Evolutionary conservation across 2,113 vertebrate species (phyloP).

Genomic region (Megalops atlanticus): DNA sequence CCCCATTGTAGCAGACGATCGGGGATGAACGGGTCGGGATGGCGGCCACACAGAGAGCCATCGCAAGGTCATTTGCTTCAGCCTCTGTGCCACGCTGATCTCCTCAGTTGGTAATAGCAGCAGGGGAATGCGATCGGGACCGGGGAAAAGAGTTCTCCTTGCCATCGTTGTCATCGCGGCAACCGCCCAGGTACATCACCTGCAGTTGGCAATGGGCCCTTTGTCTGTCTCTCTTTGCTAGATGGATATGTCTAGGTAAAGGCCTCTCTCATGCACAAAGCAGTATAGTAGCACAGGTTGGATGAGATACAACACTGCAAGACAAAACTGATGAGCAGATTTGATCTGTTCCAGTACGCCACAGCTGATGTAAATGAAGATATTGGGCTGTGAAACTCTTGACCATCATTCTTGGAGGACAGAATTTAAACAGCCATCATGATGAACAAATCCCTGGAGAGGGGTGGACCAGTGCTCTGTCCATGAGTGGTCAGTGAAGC

Average conservation of each 20-base stretch:
- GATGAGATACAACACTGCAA: no score
- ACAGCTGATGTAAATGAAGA: no score
- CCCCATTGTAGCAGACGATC: constrained; percentile 44
- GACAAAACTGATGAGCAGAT: no score
- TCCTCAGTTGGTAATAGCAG: constrained; percentile 37
- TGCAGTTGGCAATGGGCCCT: constrained; percentile 32
- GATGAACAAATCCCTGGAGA: no score
- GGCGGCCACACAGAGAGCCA: constrained; percentile 24
- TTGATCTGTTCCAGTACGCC: no score
- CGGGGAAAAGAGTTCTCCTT: constrained; percentile 32
- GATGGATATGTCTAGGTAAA: constrained; percentile 29
- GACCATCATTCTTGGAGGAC: no score
- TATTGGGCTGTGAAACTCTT: no score
- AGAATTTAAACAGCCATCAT: no score
- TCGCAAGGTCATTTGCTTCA: constrained; percentile 51
- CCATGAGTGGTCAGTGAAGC: no score
- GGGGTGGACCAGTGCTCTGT: no score
- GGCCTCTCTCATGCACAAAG: constrained; percentile 14
- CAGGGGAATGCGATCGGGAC: constrained; percentile 36
- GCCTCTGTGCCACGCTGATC: constrained; percentile 43
- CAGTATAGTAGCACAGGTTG: no score
- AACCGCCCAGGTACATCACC: constrained; percentile 6
- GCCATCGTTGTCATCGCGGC: background rate
- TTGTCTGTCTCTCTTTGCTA: constrained; percentile 40
- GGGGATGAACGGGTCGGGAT: constrained; percentile 33